Conservation (phyloP, 2,113 vertebrate genomes). For the Dascyllus trimaculatus region DNA sequence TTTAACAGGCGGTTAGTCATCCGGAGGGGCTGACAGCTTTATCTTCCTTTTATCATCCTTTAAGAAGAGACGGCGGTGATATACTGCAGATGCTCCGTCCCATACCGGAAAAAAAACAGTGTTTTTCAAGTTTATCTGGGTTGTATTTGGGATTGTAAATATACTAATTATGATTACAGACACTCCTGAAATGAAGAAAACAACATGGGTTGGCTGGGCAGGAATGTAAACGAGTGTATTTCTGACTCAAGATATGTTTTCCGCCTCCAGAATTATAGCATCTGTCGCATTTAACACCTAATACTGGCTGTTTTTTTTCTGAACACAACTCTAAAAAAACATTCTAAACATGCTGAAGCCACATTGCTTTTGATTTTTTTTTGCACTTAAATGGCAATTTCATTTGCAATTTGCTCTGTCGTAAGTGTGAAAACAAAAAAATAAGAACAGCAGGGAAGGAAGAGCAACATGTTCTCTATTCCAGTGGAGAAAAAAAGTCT, state of each 20-base stretch:
- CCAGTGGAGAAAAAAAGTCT: background rate
- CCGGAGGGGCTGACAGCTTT: constrained; percentile 64
- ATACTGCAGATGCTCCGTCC: constrained; percentile 42
- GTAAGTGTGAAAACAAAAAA: background rate
- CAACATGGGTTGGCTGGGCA: background rate
- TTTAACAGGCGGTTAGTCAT: constrained; percentile 52
- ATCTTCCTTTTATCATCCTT: constrained; percentile 56
- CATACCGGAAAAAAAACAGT: background rate
- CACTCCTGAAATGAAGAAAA: constrained; percentile 2
- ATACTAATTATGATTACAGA: constrained; percentile 4
- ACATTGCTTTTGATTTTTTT: background rate
- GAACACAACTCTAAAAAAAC: too few species aligned
- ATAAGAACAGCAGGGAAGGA: background rate
- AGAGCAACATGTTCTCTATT: background rate
- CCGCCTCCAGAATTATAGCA: too few species aligned
- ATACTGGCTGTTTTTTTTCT: too few species aligned
- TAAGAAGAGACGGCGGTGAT: constrained; percentile 53
- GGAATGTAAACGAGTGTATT: background rate
- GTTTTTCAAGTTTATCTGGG: constrained; percentile 21
- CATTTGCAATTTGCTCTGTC: background rate
- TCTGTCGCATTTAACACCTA: too few species aligned
- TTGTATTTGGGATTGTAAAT: constrained; percentile 23
- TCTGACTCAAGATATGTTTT: background rate
- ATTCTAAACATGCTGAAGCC: background rate
- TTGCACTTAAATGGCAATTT: too few species aligned